Conservation (phyloP, 2,113 vertebrate genomes). For the Sinocyclocheilus anshuiensis region DNA sequence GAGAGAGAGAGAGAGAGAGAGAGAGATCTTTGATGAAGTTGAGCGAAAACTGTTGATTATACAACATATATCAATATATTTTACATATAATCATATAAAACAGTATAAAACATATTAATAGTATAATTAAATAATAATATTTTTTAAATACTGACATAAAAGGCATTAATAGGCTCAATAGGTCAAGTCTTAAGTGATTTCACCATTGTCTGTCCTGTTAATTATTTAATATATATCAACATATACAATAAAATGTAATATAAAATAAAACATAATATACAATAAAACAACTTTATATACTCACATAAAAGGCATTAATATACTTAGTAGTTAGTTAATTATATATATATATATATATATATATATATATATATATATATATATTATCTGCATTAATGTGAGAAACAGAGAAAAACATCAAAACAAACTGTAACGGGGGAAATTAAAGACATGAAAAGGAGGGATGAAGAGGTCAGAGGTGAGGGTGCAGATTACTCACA, state of each 20-base stretch:
- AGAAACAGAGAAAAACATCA: background rate
- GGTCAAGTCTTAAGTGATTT: background rate
- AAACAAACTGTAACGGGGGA: background rate
- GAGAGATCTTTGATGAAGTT: background rate
- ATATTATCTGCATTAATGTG: background rate
- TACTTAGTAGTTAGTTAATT: background rate
- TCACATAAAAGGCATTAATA: background rate
- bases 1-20: background rate
- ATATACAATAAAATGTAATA: background rate
- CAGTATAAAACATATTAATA: too few relatives aligned
- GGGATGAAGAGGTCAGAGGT: constrained; percentile 44
- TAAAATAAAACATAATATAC: background rate
- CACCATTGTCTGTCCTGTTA: background rate
- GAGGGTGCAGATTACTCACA: constrained; percentile 77
- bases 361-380: too few relatives aligned
- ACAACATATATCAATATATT: too few relatives aligned
- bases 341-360: too few relatives aligned
- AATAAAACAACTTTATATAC: background rate
- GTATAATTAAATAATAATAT: too few relatives aligned
- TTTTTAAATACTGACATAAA: background rate
- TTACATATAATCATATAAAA: too few relatives aligned
- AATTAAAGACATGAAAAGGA: constrained; percentile 17
- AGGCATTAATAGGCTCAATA: background rate
- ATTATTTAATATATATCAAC: too few relatives aligned
- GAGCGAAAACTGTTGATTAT: too few relatives aligned